Conservation (phyloP, 2,113 vertebrate genomes). For the Willisornis vidua region DNA sequence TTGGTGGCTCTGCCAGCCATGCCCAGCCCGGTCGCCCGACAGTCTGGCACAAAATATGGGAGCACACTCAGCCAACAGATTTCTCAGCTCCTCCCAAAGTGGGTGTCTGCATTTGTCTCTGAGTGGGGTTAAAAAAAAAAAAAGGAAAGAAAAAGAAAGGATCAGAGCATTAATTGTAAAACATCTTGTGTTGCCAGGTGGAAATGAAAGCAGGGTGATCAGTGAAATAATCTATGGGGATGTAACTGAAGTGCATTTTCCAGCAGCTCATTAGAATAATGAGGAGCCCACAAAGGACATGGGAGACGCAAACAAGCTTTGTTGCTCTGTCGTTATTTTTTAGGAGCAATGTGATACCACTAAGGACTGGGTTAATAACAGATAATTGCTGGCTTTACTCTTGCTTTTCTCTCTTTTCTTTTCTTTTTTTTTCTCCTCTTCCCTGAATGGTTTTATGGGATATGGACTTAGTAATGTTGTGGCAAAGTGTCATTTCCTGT, state of each 20-base stretch:
- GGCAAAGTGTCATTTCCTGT: slow-evolving; percentile 68
- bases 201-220: slow-evolving; percentile 53
- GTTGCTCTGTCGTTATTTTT: slow-evolving; percentile 59
- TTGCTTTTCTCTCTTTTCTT: background rate
- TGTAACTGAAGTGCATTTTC: slow-evolving; percentile 36
- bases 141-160: background rate
- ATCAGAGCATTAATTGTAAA: slow-evolving; percentile 53
- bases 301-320: slow-evolving; percentile 45
- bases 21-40: background rate
- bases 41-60: background rate
- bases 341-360: slow-evolving; percentile 28
- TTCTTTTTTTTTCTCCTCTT: background rate
- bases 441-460: slow-evolving; percentile 60
- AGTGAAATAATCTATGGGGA: background rate
- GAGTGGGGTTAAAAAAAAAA: accelerated
- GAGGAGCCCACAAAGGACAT: slow-evolving; percentile 14
- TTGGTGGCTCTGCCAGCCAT: background rate
- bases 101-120: background rate
- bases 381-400: slow-evolving; percentile 53
- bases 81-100: background rate
- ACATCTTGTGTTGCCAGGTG: slow-evolving; percentile 3
- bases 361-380: slow-evolving; percentile 49
- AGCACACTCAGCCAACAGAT: background rate
- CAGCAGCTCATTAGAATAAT: slow-evolving; percentile 41
- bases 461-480: slow-evolving; percentile 70